Base-by-base conservation (phyloP, 2,113 vertebrate genomes). In the Brachirus orientalis region DNA sequence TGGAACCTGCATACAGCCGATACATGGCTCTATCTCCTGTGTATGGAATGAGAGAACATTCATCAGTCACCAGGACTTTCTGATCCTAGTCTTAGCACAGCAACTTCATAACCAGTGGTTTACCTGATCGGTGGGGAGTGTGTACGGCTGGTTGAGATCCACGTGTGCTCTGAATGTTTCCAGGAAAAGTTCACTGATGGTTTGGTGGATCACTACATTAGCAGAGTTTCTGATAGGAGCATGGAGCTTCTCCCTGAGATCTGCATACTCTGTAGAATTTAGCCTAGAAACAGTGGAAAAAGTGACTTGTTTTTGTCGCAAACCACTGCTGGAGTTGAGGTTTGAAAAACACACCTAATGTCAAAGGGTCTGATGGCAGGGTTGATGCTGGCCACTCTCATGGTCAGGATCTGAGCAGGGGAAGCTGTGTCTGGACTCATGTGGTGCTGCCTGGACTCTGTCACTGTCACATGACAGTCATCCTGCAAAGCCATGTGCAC, bases 161-260 rank as follows among this genome's bases (percentile, higher is more conserved):
- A 97, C 96, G 53, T 97, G 90, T 45, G 93, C 93, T 28, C 89
- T 94, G 63, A 99, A 99, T 0, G 96, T 97, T 50, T 98, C 97
- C 88, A 99, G 85, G 83, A 99, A 99, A 28, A 96, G 91, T 68
- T 99, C 97, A 11, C 95, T 94, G 59, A 99, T 93, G 13, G 95
- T 97, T 83, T 96, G 95, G 86, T 90, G 95, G 82, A 99, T 98
- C 57, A 97, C 95, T 8, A 99, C 96, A 0, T 96, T 94, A 50
- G 96, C 92, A 10, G 94, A 94, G 1, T 94, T 96, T 65, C 86
- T 94, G 74, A 99, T 94, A 2, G 97, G 96, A 5, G 94, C 93
- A 7, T 51, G 94, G 9, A 98, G 94, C 65, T 97, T 98, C 80
- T 95, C 96, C 20, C 93, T 88, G 28, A 98, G 86, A 59, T 98